A percentile compares a stretch with the other conserved stretches of the same genome.
These are phyloP conservation scores for Ypsolopha scabrella DNA, from an alignment of 2,888 invertebrate genomes.

Conservation along the genomic window DNA sequence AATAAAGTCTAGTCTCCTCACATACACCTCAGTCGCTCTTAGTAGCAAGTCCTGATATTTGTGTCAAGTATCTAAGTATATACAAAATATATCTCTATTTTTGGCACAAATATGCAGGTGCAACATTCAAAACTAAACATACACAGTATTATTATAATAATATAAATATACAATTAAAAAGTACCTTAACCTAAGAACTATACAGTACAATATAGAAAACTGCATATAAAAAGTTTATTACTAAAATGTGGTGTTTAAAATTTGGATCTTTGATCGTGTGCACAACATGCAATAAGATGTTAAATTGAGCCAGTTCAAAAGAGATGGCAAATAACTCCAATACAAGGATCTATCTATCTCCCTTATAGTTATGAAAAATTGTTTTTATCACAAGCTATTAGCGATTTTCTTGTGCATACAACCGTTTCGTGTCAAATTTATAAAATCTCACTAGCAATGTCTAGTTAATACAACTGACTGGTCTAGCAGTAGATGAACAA, in stretches of 20 bases:
- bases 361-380: no score
- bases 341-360: no score
- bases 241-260: neutral
- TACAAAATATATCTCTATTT: neutral
- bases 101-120: slow-evolving; percentile 19
- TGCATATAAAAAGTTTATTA: slow-evolving; percentile 2
- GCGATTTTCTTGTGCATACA: neutral
- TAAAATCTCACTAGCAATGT: slow-evolving; percentile 16
- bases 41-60: neutral
- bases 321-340: no score
- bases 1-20: slow-evolving; percentile 19
- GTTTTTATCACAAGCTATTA: no score
- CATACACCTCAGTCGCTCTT: slow-evolving; percentile 33
- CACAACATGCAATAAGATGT: no score
- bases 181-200: slow-evolving; percentile 41
- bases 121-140: slow-evolving; percentile 23
- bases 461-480: slow-evolving; percentile 10
- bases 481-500: no score
- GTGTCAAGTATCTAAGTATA: neutral
- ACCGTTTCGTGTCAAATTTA: slow-evolving; percentile 14
- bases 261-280: neutral
- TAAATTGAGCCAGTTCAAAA: no score
- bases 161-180: slow-evolving; percentile 47
- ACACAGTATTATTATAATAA: slow-evolving; percentile 20
- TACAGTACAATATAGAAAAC: slow-evolving; percentile 38